Evolutionary conservation across 2,888 invertebrate genomes (phyloP), one percentile per base, ranked within the genome.

Genomic region (Eumerus sabulonum): DNA sequence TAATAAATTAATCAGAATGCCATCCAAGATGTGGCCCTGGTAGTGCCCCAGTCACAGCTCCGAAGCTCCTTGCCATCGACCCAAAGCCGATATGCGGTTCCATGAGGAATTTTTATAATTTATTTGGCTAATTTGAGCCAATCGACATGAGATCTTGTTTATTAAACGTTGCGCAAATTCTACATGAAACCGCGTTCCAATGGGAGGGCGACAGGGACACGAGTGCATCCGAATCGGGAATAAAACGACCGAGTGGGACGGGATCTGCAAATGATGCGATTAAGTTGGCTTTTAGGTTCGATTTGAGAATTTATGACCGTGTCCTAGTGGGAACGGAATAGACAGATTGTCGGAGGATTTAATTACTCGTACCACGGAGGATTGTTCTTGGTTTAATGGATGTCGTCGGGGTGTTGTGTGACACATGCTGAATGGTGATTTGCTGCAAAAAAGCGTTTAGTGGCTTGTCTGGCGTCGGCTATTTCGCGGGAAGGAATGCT

Each of bases 71-170:
- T 12, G 3, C 40, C 40, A 40, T 9, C 40, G 44, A 7, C 27
- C 42, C 50, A 47, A 68, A 45, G 54, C 57, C 72, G 60, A 70
- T 64, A 64, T 70, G 60, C 45, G 47, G 62, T 66, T 73, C 64
- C 60, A 54, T 73, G 68, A 42, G 60, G 62, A 77, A 82, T 77
- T 81, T 81, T 81, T 84, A 86, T 86, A 86, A 87, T 86, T 86
- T 86, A 87, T 86, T 85, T 85, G 85, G 85, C 86, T 87, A 86
- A 87, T 86, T 87, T 87, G 86, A 83, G 85, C 85, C 85, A 86
- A 87, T 86, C 87, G 87, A 87, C 85, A 85, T 85, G 86, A 85
- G 85, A 87, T 86, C 87, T 86, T 87, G 86, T 87, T 86, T 87
- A 87, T 85, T 87, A 87, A 87, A 86, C 86, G 87, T 84, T 87